Evolutionary conservation across 2,797 vertebrate genomes (phyloP), one percentile per base, ranked within the genome.

Genomic region (Liparis tanakae): DNA sequence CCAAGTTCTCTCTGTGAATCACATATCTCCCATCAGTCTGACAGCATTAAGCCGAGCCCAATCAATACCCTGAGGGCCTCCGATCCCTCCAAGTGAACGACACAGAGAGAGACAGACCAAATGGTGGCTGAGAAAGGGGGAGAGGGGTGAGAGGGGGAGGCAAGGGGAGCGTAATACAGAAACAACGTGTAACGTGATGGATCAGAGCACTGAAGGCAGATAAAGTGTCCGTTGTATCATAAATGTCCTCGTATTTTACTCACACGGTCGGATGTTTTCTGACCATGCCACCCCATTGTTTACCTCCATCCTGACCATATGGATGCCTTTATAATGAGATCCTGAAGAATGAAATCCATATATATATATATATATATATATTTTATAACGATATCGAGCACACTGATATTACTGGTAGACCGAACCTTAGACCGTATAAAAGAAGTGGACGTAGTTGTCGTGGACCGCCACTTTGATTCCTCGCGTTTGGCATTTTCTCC

Each of bases 1-100:
- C 81, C 75, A 68, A 70, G 85, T 83, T 85, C 79, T 83, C 72
- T 87, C 90, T 89, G 82, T 88, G 90, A 88, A 89, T 91, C 88
- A 87, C 87, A 88, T 89, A 85, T 86, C 88, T 88, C 82, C 85
- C 76, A 84, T 91, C 85, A 90, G 83, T 87, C 81, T 90, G 87
- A 91, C 88, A 88, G 89, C 82, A 87, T 89, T 85, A 90, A 90
- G 85, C 73, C 46, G 55, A 74, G 81, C 72, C 81, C 86, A 87
- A 90, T 92, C 89, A 89, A 90, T 91, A 91, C 84, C 90, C 81
- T 0, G 53, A 78, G 86, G 87, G 82, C 68, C 82, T 81, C 74
- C 72, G 75, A 67, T 79, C 81, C 72, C 74, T 72, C 67, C 70
- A 78, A 84, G 76, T 74, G 64, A 81, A 80, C 37, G 54, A 83